These are phyloP conservation scores for Schizaphis graminum DNA, from an alignment of 2,888 invertebrate species.

Conservation along the genomic window DNA sequence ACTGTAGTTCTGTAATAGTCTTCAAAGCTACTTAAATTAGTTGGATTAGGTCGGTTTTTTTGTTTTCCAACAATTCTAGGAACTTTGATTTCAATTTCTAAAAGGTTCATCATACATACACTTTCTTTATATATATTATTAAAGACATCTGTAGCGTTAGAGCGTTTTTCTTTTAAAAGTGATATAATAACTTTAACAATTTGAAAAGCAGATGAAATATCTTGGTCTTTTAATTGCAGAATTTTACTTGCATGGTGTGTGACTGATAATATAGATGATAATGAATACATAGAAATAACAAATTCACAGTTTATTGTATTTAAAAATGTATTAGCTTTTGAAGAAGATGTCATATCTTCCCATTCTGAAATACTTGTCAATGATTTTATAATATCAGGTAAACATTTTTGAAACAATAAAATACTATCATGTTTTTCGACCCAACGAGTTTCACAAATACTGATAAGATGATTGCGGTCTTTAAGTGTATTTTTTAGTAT, in stretches of 20 bases:
- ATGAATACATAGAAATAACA: slow-evolving; percentile 23
- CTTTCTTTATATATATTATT: not conserved
- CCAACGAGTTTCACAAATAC: slow-evolving; percentile 68
- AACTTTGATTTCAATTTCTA: slow-evolving; percentile 16
- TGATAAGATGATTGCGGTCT: slow-evolving; percentile 53
- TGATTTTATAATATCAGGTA: slow-evolving; percentile 62
- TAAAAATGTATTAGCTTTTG: slow-evolving; percentile 56
- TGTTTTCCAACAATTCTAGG: slow-evolving; percentile 1
- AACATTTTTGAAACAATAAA: slow-evolving; percentile 54
- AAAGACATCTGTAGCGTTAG: slow-evolving; percentile 12
- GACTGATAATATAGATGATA: slow-evolving; percentile 18
- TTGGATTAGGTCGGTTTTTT: not conserved
- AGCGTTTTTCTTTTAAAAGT: slow-evolving; percentile 4
- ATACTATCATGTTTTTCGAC: slow-evolving; percentile 66
- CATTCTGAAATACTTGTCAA: slow-evolving; percentile 16
- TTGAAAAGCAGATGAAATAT: slow-evolving; percentile 8
- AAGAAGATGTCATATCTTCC: slow-evolving; percentile 52
- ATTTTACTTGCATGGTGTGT: slow-evolving; percentile 8
- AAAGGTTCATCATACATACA: not conserved
- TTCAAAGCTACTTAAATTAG: not conserved
- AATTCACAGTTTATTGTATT: slow-evolving; percentile 43
- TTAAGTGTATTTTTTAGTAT: slow-evolving; percentile 43
- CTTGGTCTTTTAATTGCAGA: not conserved
- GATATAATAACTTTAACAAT: not conserved
- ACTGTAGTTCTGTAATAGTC: not conserved